Conservation (phyloP, 2,888 invertebrate genomes). For the Alloplasta piceator region DNA sequence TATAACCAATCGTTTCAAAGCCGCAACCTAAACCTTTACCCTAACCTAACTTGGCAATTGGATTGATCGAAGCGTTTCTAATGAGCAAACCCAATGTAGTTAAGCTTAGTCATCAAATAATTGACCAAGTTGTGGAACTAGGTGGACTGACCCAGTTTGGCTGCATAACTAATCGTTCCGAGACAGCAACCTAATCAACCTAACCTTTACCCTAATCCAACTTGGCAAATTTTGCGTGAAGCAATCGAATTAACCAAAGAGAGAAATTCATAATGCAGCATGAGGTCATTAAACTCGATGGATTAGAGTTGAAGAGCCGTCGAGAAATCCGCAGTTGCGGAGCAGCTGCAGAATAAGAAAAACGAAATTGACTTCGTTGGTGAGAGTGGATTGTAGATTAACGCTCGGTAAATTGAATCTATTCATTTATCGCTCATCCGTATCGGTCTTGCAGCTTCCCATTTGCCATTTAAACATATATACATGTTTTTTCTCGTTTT, state of each 20-base stretch:
- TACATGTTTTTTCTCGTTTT: slow-evolving; percentile 31
- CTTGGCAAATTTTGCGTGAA: no score
- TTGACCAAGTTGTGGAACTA: no score
- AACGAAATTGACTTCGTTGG: slow-evolving; percentile 19
- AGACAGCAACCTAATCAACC: no score
- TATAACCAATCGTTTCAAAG: no score
- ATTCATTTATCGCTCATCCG: slow-evolving; percentile 24
- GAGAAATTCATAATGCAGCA: slow-evolving; percentile 32
- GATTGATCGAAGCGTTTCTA: no score
- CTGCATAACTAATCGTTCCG: no score
- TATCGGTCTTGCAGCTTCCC: slow-evolving; percentile 37
- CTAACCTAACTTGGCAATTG: no score
- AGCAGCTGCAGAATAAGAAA: not conserved
- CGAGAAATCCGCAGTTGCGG: slow-evolving; percentile 1
- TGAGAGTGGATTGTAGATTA: slow-evolving; percentile 51
- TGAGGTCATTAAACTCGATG: slow-evolving; percentile 37
- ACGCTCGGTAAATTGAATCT: slow-evolving; percentile 38
- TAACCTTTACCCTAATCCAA: no score
- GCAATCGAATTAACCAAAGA: not conserved
- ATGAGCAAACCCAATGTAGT: no score
- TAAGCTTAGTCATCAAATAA: no score
- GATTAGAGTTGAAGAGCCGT: slow-evolving; percentile 25
- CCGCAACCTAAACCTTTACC: no score
- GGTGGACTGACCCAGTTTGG: no score
- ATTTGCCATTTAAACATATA: slow-evolving; percentile 21